Evolutionary conservation across 23 tunicate species (phyloP), one percentile per base, ranked within the genome.

Genomic region (Corella eumyota): DNA sequence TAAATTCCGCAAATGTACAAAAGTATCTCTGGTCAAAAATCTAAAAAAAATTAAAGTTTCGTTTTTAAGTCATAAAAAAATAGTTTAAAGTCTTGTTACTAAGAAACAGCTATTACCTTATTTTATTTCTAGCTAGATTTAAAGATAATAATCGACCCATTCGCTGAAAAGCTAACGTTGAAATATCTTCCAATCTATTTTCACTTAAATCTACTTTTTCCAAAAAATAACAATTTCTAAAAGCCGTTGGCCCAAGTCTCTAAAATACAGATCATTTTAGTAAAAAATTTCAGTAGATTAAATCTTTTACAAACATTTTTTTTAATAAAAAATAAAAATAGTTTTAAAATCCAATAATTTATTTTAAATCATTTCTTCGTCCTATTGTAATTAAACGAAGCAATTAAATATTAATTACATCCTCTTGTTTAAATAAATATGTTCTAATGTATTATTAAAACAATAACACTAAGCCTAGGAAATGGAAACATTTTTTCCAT

Each of bases 211-310:
- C 70, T 6, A 79, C 71, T 32, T 36, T 6, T 45, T 70, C 70
- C 35, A 79, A 54, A 21, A 15, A 5, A 37, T 62, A 35, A 24
- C 56, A 60, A 1, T 26, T 54, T 3, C 77, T 61, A 70, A 79
- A 79, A 9, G 87, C 87, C 1, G 75, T 56, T 3, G 77, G 72
- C 64, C 87, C 87, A 33, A 77, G 60, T 68, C 66, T 77, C 85
- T 77, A 61, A 50, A 68, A 61, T 48, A 25, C 37, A 25, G 46
- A 60, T 34, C 30, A 40, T 15, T 40, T 11, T 40, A 15, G 48
- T 29, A 6, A 29, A 25, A 29, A 6, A 59, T n/a, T 59, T 45
- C 23, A 6, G 7, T 21, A 53, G 21, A 7, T 23, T n/a, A 53
- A n/a, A 9, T 11, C 59, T 11, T 53, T 6, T 23, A 53, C 7